Percentiles rank a stretch among this genome's conserved stretches.
phyloP scores from a whole-genome alignment of 1,140 invertebrate genomes.

The Leptinotarsa undecemlineata region DNA sequence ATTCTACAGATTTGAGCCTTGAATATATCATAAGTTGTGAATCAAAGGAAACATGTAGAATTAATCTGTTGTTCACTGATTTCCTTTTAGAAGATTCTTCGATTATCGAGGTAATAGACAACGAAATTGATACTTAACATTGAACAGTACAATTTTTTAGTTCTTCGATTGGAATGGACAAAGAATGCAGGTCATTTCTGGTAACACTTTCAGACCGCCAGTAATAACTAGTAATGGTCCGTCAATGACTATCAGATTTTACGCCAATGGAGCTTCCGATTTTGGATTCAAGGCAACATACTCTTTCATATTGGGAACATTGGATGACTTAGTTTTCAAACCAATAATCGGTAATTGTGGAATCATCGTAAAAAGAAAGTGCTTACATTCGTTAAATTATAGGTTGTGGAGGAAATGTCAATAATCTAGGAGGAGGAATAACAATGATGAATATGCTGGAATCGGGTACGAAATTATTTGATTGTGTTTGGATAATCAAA shows the following conservation, averaged over 20 bases:
- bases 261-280: constrained; percentile 71
- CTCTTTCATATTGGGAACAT: constrained; percentile 63
- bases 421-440: constrained; percentile 73
- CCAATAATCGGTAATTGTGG: constrained; percentile 61
- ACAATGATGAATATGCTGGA: constrained; percentile 79
- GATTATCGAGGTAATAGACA: constrained; percentile 66
- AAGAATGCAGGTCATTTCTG: constrained; percentile 68
- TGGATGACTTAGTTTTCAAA: constrained; percentile 60
- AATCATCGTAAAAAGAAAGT: too few species aligned
- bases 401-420: constrained; percentile 76
- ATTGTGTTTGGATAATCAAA: constrained; percentile 76
- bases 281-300: constrained; percentile 72
- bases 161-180: constrained; percentile 74
- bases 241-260: constrained; percentile 68
- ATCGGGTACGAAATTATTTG: constrained; percentile 64
- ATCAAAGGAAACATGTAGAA: constrained; percentile 59
- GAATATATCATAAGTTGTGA: constrained; percentile 68
- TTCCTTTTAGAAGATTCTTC: constrained; percentile 70
- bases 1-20: constrained; percentile 69
- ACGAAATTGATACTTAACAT: too few species aligned
- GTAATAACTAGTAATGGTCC: constrained; percentile 69
- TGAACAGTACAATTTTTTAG: constrained; percentile 51
- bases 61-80: constrained; percentile 71
- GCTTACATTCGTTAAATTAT: constrained; percentile 25
- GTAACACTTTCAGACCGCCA: constrained; percentile 70